Evolutionary conservation across 2,113 vertebrate species (phyloP).

Genomic region (Zosterops lateralis): DNA sequence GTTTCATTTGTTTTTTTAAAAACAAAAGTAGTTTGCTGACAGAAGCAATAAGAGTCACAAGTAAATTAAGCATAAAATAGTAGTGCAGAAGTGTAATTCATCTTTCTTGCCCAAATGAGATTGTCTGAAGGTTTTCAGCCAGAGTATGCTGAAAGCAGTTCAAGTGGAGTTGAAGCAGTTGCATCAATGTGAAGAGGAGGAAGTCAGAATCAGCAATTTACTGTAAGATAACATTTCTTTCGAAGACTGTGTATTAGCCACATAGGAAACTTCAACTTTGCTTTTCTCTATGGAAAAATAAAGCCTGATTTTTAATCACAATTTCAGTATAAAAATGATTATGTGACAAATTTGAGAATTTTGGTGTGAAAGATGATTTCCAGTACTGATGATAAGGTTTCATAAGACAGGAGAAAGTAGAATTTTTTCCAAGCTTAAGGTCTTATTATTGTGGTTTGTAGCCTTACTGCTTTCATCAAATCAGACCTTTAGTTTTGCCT

Average conservation of each 20-base stretch:
- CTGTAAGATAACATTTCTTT: not conserved
- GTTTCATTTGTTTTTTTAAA: not conserved
- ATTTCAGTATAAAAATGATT: not conserved
- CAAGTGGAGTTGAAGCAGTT: not conserved
- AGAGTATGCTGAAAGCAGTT: not conserved
- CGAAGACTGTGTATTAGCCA: not conserved
- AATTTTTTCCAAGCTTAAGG: not conserved
- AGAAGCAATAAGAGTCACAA: not conserved
- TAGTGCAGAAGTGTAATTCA: not conserved
- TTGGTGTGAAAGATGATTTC: not conserved
- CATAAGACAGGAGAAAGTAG: not conserved
- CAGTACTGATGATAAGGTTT: not conserved
- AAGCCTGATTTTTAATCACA: not conserved
- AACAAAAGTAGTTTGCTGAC: not conserved
- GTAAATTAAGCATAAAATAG: not conserved
- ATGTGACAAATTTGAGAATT: not conserved
- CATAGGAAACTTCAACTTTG: not conserved
- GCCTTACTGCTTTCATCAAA: not conserved
- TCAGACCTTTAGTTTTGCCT: not conserved
- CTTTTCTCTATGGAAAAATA: not conserved
- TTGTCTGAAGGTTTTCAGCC: not conserved
- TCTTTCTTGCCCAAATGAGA: not conserved
- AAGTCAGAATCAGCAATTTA: not conserved
- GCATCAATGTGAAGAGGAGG: not conserved
- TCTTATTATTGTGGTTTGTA: not conserved